Evolutionary conservation across 2,113 vertebrate species (phyloP), one percentile per base, ranked within the genome.

Genomic region (Nymphicus hollandicus): DNA sequence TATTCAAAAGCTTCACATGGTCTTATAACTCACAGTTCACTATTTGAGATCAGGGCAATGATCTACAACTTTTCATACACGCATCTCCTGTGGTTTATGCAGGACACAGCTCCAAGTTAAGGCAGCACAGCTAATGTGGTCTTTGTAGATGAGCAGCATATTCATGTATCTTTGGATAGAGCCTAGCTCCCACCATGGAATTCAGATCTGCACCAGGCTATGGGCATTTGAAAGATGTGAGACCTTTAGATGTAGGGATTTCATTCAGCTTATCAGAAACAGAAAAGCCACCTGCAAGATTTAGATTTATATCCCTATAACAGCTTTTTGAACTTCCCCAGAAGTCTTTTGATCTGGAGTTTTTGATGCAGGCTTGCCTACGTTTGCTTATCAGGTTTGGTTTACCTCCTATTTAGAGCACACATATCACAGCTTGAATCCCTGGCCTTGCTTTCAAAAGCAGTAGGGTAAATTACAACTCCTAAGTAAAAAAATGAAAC

Each of bases 211-310:
- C 43, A 81, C 63, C 64, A 78, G 35, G 53, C n/a, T 93, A 22
- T 58, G 47, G 50, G n/a, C 23, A 35, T 66, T 80, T 88, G 60
- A 90, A 92, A 95, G 23, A 66, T 39, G 31, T 43, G 49, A 95
- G 60, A 73, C 43, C 2, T 81, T 96, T 81, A 86, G 72, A 92
- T 58, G 33, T 8, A 92, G 23, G 55, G 46, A 91, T 89, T 93
- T 86, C 13, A 31, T 80, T 89, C 55, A 43, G 46, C 65, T 95
- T 93, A 96, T 88, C 83, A 92, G 80, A 66, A 91, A 81, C 86
- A 81, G 44, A 86, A 90, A 95, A 92, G 25, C 13, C 72, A 84
- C 77, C 80, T 93, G 72, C 39, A 95, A 84, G 77, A 95, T 89
- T 86, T 84, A 83, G 46, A 84, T 89, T 72, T 87, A 17, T 81